These are phyloP conservation scores for Sebastiscus tertius DNA, from an alignment of 2,797 vertebrate genomes.

Conservation along the genomic window DNA sequence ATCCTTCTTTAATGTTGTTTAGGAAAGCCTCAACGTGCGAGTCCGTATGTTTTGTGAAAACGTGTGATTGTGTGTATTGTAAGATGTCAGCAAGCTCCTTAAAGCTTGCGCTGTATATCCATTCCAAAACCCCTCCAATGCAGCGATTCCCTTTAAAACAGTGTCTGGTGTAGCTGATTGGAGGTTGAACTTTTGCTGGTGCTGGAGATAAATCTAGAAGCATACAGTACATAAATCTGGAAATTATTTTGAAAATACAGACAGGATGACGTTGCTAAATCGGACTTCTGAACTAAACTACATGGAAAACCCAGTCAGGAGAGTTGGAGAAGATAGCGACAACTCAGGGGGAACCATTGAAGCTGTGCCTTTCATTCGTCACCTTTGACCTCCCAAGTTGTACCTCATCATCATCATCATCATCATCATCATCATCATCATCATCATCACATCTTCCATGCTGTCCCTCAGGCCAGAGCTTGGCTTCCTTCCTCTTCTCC, in stretches of 20 bases:
- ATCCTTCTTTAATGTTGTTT: conserved; percentile 34
- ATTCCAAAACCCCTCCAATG: conserved; percentile 60
- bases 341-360: conserved; percentile 82
- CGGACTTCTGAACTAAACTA: background rate
- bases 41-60: conserved; percentile 17
- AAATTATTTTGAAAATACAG: background rate
- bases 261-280: background rate
- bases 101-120: conserved; percentile 51
- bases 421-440: conserved; percentile 8
- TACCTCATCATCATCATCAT: conserved; percentile 10
- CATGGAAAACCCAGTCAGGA: background rate
- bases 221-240: background rate
- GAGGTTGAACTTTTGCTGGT: conserved; percentile 28
- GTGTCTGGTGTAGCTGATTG: conserved; percentile 43
- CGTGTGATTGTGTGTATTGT: conserved; percentile 40
- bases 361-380: conserved; percentile 81
- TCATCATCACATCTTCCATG: background rate
- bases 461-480: conserved; percentile 27
- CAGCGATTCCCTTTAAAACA: conserved; percentile 80
- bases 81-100: conserved; percentile 69
- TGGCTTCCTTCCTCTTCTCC: background rate
- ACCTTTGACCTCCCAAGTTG: conserved; percentile 53
- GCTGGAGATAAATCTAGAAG: conserved; percentile 9
- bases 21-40: conserved; percentile 51
- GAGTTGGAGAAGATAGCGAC: conserved; percentile 54